Evolutionary conservation across 2,888 invertebrate species (phyloP).

Genomic region (Ichneumon xanthorius): DNA sequence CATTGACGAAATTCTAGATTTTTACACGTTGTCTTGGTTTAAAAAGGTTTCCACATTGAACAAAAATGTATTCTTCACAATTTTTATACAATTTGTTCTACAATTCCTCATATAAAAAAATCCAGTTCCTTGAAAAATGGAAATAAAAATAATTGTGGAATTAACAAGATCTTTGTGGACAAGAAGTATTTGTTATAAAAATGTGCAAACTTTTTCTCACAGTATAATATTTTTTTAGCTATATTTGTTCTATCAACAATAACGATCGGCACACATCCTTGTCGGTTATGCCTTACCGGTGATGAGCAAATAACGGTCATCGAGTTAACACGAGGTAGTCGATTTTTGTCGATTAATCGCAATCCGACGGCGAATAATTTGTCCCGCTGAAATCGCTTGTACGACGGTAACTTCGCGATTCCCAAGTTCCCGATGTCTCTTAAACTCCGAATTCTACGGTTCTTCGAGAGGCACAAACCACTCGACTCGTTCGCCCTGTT

Average conservation of each 20-base stretch:
- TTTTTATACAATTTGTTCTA: no score
- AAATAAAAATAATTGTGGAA: neutral
- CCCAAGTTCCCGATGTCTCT: slow-evolving; percentile 20
- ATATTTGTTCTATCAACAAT: no score
- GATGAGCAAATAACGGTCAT: neutral
- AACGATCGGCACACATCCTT: no score
- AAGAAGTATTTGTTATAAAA: neutral
- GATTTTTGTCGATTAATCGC: neutral
- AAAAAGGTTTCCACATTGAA: no score
- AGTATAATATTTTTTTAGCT: no score
- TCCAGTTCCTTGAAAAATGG: neutral
- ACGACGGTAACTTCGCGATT: slow-evolving; percentile 21
- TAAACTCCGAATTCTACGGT: slow-evolving; percentile 35
- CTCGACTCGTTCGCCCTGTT: slow-evolving; percentile 13
- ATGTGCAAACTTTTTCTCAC: neutral
- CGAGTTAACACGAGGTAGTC: neutral
- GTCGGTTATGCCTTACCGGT: neutral
- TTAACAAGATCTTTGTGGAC: neutral
- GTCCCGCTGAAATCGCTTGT: neutral
- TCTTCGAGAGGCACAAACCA: slow-evolving; percentile 18
- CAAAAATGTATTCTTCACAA: no score
- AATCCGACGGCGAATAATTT: slow-evolving; percentile 42
- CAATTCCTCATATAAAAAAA: neutral
- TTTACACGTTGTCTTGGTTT: no score
- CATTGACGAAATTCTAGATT: no score